phyloP scores from a whole-genome alignment of 2,797 vertebrate genomes.

The Protonibea diacanthus region DNA sequence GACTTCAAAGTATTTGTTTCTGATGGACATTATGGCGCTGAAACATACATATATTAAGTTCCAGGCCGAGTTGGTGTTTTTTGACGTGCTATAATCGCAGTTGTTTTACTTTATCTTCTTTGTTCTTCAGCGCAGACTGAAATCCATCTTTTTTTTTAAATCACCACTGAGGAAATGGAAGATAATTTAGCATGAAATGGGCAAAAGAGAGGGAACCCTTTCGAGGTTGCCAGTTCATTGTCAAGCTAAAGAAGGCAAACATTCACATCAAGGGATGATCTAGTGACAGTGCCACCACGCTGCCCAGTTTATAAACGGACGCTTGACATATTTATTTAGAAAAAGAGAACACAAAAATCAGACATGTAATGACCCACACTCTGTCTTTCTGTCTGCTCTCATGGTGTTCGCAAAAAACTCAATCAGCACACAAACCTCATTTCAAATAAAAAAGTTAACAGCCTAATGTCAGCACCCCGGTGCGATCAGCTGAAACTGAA shows the following conservation, averaged over 20 bases:
- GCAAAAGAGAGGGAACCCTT: neutral
- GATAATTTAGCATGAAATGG: neutral
- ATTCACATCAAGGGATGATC: neutral
- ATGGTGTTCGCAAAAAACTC: neutral
- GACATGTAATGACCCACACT: constrained; percentile 16
- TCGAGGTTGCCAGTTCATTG: neutral
- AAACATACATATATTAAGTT: neutral
- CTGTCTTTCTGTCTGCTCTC: neutral
- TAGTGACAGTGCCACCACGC: too few species aligned
- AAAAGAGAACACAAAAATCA: constrained; percentile 4
- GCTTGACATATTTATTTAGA: constrained; percentile 16
- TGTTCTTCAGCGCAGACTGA: neutral
- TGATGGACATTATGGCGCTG: neutral
- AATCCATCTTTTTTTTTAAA: neutral
- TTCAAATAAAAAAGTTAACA: neutral
- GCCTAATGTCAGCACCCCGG: constrained; percentile 1
- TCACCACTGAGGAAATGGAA: neutral
- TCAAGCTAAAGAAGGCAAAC: neutral
- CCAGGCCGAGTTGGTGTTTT: neutral
- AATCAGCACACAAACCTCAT: neutral
- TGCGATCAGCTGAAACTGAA: constrained; percentile 10
- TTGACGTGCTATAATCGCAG: neutral
- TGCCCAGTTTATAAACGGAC: constrained; percentile 8
- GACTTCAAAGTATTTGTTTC: constrained; percentile 3
- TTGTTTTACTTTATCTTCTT: neutral